These are phyloP conservation scores for Psittacara wagleri DNA, from an alignment of 2,113 vertebrate genomes.

Conservation along the genomic window DNA sequence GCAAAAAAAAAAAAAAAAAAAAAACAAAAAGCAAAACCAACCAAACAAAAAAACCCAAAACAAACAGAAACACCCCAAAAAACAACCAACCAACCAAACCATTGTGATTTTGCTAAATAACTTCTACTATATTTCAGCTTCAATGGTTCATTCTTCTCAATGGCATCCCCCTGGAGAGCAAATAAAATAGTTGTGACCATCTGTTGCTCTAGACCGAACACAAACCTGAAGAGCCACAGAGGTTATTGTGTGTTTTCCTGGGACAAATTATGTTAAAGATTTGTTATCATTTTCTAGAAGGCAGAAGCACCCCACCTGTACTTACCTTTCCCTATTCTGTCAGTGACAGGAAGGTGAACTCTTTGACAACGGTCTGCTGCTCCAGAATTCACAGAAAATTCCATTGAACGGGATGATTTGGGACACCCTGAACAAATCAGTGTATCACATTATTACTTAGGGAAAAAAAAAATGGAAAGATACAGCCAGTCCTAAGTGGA, in stretches of 20 bases:
- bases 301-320: background rate
- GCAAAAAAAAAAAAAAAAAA: background rate
- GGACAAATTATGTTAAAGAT: background rate
- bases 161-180: background rate
- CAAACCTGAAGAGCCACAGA: background rate
- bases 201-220: background rate
- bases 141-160: background rate
- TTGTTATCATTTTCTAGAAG: background rate
- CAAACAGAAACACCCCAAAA: background rate
- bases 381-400: background rate
- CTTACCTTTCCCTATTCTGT: background rate
- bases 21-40: background rate
- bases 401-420: background rate
- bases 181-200: background rate
- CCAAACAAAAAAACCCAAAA: background rate
- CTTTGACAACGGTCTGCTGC: background rate
- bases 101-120: background rate
- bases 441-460: background rate
- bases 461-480: background rate
- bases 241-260: background rate
- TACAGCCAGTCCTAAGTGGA: background rate
- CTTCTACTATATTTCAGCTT: background rate
- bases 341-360: background rate
- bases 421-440: background rate
- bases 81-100: background rate